Percentiles rank a stretch among this genome's conserved stretches.
Evolutionary conservation across 2,113 vertebrate genomes (phyloP).

Genomic region (Tragulus kanchil): DNA sequence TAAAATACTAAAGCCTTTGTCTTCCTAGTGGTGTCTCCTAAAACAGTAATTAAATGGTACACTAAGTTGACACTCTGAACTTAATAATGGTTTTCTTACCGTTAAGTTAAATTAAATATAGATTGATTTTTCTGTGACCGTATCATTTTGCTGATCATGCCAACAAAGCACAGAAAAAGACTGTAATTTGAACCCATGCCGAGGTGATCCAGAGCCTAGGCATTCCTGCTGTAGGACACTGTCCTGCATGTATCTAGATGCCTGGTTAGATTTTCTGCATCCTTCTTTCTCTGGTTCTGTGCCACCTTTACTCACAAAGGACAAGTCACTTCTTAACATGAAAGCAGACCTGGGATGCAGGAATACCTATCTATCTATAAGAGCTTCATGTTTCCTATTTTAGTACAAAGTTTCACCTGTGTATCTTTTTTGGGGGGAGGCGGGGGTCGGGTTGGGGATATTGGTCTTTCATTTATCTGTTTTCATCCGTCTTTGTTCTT

Average conservation of each 20-base stretch:
- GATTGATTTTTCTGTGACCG: neutral
- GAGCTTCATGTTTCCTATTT: neutral
- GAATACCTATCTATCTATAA: neutral
- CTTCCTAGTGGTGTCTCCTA: neutral
- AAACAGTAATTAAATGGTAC: neutral
- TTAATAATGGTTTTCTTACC: neutral
- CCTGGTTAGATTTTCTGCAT: no score
- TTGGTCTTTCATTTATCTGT: no score
- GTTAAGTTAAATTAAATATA: neutral
- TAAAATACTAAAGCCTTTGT: neutral
- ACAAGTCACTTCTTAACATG: no score
- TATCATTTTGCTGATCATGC: neutral
- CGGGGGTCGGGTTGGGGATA: no score
- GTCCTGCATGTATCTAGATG: no score
- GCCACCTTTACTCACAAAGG: no score
- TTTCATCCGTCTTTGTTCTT: no score
- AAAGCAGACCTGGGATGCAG: neutral
- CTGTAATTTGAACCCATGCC: neutral
- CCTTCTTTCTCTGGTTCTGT: no score
- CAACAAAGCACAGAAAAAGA: neutral
- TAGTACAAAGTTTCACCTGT: neutral
- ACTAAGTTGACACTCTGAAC: neutral
- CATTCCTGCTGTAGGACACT: no score
- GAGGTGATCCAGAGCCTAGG: no score
- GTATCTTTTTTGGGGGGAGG: no score